These are phyloP conservation scores for Colinus virginianus DNA, from an alignment of 2,113 vertebrate genomes.

Conservation along the genomic window DNA sequence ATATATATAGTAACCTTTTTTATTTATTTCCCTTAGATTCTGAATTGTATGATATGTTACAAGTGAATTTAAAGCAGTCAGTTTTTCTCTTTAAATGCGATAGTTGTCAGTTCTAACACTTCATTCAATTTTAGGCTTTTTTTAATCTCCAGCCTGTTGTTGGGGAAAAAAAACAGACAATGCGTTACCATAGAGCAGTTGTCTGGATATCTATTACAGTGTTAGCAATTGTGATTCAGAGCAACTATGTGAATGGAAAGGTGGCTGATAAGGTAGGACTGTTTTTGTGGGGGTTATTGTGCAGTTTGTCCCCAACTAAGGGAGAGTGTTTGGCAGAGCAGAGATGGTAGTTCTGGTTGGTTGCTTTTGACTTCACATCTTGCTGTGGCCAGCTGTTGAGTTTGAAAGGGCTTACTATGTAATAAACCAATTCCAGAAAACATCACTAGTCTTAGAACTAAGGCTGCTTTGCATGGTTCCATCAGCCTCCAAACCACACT, in stretches of 20 bases:
- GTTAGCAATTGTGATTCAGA: background rate
- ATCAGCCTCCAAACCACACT: background rate
- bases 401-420: background rate
- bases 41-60: background rate
- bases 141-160: background rate
- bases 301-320: background rate
- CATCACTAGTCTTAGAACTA: background rate
- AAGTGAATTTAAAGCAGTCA: background rate
- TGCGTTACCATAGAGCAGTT: background rate
- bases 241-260: background rate
- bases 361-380: background rate
- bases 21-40: background rate
- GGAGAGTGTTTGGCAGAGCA: background rate
- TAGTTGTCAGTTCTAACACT: background rate
- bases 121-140: background rate
- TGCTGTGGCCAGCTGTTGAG: background rate
- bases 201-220: background rate
- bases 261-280: accelerated
- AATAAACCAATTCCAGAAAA: background rate
- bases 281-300: background rate
- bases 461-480: background rate
- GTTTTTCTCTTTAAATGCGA: background rate
- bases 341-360: background rate
- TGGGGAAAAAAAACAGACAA: background rate
- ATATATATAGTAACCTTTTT: background rate